Base-by-base conservation (phyloP, 1,140 invertebrate species). In the Mylabris phalerata region DNA sequence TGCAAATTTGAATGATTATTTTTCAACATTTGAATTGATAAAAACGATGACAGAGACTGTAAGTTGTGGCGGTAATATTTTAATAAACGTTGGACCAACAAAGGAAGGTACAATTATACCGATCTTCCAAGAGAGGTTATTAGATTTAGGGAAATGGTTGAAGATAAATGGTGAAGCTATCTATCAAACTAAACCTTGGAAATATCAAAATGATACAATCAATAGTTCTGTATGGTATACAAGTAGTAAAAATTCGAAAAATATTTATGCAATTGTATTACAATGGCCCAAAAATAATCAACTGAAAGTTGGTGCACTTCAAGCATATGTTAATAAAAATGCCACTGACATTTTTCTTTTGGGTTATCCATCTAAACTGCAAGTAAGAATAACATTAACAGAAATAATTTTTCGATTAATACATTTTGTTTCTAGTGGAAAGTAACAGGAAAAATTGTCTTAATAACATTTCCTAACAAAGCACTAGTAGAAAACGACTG, bases 41-140 rank as follows among this genome's bases (percentile, higher is more conserved):
- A 77, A 78, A 55, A 81, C 85, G 66, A 72, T 95, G 5, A 83
- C 87, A 6, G 75, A 80, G 48, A 93, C 91, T 7, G 83, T 95
- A 44, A 90, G 89, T 59, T 92, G 87, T 70, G 89, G 89, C 72
- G 91, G 90, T 79, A 79, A 95, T 75, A 77, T 90, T 3, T 70
- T 94, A 4, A 83, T 95, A 67, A 95, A 95, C 71, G 80, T 95
- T 32, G 92, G 92, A 2, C 93, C 93, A 5, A 92, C 91, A 1
- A 87, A 86, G 67, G 88, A 93, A 66, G 93, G 94, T 3, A 84
- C 81, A 3, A 95, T 98, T 38, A 10, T 80, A 9, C 88, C 92
- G 9, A 91, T 98, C 66, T 95, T 90, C 73, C 85, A 96, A 77
- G 92, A 97, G 68, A 77, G 93, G 56, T 76, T 98, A 0, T 69